Base-by-base conservation (phyloP, 2,113 vertebrate species). In the Gulo gulo region DNA sequence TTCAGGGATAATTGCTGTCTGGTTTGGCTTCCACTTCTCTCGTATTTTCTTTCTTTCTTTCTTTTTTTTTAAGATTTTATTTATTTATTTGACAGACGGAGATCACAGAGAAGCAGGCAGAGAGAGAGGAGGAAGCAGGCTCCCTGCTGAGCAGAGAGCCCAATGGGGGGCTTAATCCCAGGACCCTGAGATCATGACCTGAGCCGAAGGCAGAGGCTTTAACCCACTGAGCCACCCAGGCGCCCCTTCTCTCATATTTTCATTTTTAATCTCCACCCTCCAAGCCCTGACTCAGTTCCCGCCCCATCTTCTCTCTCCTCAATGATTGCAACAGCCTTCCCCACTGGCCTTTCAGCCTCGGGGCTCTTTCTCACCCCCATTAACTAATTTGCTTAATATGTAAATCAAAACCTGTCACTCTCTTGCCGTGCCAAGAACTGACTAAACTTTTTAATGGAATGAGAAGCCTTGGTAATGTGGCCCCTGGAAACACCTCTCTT, bases 381-480 rank as follows among this genome's bases (percentile, higher is more conserved):
- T 80, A 73, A 79, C 81, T 78, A 59, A 94, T 94, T 93, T 91
- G 34, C 24, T 85, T 91, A 73, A 31, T 76, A 67, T 34, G 36
- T 67, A 79, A 95, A 96, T 92, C 78, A 88, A 80, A 94, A 96
- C 85, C 31, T 84, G 36, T 84, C 85, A 42, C 11, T 86, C 31
- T 83, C 7, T 74, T 87, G 65, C 34, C 2, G 20, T 31, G 74
- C 91, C 76, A 81, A 86, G 34, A 82, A 59, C 16, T 24, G 52
- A 61, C 24, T 80, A 36, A 59, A 59, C 31, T 29, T 24, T 74
- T 88, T 59, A 69, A 69, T 59, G 59, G 86, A 84, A 63, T 65
- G 42, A 39, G 73, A 88, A 45, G 45, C 16, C 73, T 34, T 94
- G 69, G 31, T 88, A 74, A 67, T 16, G 13, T 36, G 81, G 63